A percentile compares a stretch with the other conserved stretches of the same genome.
Conservation (phyloP, 2,888 invertebrate species). For the Pteria penguin region DNA sequence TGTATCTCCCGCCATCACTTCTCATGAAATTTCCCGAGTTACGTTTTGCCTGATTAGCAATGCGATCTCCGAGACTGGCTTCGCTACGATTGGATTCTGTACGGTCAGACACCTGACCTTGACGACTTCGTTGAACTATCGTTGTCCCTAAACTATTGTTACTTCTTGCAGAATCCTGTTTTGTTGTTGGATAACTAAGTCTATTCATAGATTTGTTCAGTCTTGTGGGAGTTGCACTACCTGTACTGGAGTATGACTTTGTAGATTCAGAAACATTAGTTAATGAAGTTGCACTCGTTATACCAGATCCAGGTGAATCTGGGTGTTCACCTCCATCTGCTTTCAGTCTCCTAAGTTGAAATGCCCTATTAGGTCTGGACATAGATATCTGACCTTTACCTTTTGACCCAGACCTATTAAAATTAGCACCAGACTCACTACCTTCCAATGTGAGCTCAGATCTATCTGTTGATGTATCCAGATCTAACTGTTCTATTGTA, state of each 20-base stretch:
- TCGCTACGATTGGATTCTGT: constrained; percentile 60
- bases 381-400: constrained; percentile 75
- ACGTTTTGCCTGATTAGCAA: constrained; percentile 58
- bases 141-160: constrained; percentile 72
- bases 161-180: constrained; percentile 54
- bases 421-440: constrained; percentile 78
- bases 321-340: constrained; percentile 60
- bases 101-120: constrained; percentile 44
- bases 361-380: constrained; percentile 85
- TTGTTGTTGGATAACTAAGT: constrained; percentile 21
- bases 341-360: constrained; percentile 85
- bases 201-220: constrained; percentile 15
- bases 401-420: constrained; percentile 67
- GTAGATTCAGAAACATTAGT: constrained; percentile 49
- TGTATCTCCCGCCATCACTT: constrained; percentile 67
- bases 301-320: constrained; percentile 48
- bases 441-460: constrained; percentile 50
- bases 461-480: constrained; percentile 34
- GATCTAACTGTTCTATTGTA: constrained; percentile 8
- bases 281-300: constrained; percentile 46
- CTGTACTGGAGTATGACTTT: constrained; percentile 16
- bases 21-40: constrained; percentile 50
- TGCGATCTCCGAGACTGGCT: constrained; percentile 72
- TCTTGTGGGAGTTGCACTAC: constrained; percentile 31
- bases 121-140: constrained; percentile 69